A percentile compares a stretch with the other conserved stretches of the same genome.
phyloP scores from a whole-genome alignment of 2,113 vertebrate species.

The Campylomormyrus tamandua region DNA sequence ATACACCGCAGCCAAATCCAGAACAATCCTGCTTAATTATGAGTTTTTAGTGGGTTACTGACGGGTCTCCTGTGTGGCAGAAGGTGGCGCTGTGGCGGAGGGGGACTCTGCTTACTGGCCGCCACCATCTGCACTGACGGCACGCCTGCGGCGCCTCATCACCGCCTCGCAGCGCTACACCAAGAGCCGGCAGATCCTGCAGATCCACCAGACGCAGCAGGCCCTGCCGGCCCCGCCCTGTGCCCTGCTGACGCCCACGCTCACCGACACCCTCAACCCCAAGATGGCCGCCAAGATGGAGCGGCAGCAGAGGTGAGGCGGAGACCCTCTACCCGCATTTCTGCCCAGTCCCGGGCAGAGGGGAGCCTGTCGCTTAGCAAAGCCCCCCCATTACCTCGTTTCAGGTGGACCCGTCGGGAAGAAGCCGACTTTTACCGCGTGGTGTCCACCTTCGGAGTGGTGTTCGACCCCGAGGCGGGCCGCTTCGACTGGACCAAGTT shows the following conservation, averaged over 20 bases:
- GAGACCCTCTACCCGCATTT: not conserved
- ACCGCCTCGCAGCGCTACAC: constrained; percentile 90
- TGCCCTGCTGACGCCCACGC: constrained; percentile 67
- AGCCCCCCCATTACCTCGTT: not conserved
- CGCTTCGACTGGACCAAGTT: constrained; percentile 98
- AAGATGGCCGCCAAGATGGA: constrained; percentile 97
- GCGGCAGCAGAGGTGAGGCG: constrained; percentile 82
- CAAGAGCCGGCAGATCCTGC: constrained; percentile 85
- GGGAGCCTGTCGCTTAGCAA: not conserved
- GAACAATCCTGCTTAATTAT: not conserved
- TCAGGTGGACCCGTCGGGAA: constrained; percentile 93
- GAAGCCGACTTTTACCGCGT: constrained; percentile 97
- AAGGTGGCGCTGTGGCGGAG: constrained; percentile 69
- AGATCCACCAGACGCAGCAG: constrained; percentile 73
- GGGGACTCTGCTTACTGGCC: constrained; percentile 85
- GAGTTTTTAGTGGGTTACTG: not conserved
- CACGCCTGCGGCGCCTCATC: constrained; percentile 87
- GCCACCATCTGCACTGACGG: constrained; percentile 84
- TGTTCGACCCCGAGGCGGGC: constrained; percentile 85
- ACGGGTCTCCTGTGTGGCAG: constrained; percentile 41
- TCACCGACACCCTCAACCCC: constrained; percentile 76
- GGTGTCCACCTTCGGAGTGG: constrained; percentile 94
- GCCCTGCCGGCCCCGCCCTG: constrained; percentile 64
- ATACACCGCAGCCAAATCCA: not conserved
- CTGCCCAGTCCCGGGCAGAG: not conserved